Base-by-base conservation (phyloP, 2,113 vertebrate genomes). In the Enhydra lutris region DNA sequence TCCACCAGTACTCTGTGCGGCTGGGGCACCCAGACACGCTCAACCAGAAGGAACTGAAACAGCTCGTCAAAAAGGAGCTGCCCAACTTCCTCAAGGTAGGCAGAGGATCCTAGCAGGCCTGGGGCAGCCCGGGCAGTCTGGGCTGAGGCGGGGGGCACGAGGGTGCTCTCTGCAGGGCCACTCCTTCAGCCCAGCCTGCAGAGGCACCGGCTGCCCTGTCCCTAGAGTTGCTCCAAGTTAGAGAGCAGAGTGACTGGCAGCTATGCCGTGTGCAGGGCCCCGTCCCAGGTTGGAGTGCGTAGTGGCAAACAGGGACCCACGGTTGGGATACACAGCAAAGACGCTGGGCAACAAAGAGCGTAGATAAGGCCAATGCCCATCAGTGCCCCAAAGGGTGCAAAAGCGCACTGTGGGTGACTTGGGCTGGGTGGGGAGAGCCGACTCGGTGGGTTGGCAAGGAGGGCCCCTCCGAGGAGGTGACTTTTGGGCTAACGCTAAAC, bases 81-180 rank as follows among this genome's bases (percentile, higher is more conserved):
- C 10, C 23, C 2, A 96, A 82, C 82, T 98, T 96, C 65, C 55
- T 98, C 73, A 97, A 98, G 98, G 98, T 98, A 94, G n/a, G 87
- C 34, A 14, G n/a, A 57, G 34, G 3, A 45, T 42, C 85, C 73
- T 0, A 1, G 42, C 18, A 1, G 39, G 47, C 20, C 45, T 57
- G 65, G 50, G 2, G 20, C 57, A 34, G 45, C 29, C 65, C 23
- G 45, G 0, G 39, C 4, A 11, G 29, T 12, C 59, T 9, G 50
- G 65, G 29, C 36, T 80, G 1, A 59, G 59, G 29, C 18, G 4
- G 17, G 45, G 47, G 42, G 21, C n/a, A 13, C 3, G 74, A 52
- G 15, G 15, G 6, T 23, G 34, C n/a, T 1, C 6, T 57, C 31
- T 81, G 36, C n/a, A 9, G 11, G 2, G 6, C 6, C 24, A 52